Evolutionary conservation across 2,797 vertebrate species (phyloP), one percentile per base, ranked within the genome.

Genomic region (Paramormyrops hopkinsi): DNA sequence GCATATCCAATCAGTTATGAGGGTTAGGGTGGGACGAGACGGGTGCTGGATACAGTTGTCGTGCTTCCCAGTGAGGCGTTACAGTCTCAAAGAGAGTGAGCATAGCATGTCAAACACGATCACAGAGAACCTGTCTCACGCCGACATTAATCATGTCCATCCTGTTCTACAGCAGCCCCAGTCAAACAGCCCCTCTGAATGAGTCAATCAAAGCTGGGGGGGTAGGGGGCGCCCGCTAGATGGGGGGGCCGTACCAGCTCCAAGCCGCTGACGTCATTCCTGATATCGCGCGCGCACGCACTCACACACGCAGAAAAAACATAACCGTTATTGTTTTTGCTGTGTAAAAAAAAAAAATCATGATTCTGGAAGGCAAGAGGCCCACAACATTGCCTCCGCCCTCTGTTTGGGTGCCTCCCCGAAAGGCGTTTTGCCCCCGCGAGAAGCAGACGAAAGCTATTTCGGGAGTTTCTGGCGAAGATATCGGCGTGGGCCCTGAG

Each of bases 391-490:
- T 1, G 14, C 73, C 73, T 41, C 33, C 6, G 6, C 17, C 33
- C 19, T 44, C 33, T 79, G 73, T 79, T 79, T 79, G 37, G 73
- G 37, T 79, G 90, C 76, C 87, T 82, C 84, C 90, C 92, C 90
- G 90, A 92, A 89, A 90, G 89, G 90, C 88, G 91, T 93, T 88
- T 91, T 91, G 91, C 91, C 92, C 94, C 92, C 89, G 93, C 93
- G 92, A 92, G 89, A 92, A 91, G 92, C 91, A 92, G 93, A 94
- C 54, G 51, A 59, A 83, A 89, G 91, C 94, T 95, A 95, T 95
- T 96, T 94, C 14, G 50, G 92, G 93, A 95, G 93, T 94, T 95
- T 86, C 87, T 79, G 25, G 53, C 93, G 91, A 94, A 94, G 73
- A 95, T 94, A 94, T 93, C 50, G 65, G 88, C 87, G 19, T 88